phyloP scores from a whole-genome alignment of 2,113 vertebrate genomes.

The Pyxicephalus adspersus region DNA sequence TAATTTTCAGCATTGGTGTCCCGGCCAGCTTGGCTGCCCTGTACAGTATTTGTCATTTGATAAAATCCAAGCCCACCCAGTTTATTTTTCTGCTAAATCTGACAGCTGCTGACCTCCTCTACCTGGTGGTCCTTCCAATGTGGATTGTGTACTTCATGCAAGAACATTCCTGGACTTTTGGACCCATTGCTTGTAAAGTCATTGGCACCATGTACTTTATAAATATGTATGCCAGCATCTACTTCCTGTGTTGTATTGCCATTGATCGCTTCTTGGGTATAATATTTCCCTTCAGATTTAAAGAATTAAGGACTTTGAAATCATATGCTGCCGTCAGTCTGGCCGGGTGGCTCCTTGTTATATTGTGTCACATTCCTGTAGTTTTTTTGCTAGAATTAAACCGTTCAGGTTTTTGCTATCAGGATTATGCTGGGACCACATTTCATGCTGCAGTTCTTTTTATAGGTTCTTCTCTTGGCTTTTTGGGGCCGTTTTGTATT shows the following conservation, averaged over 20 bases:
- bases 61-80: constrained; percentile 30
- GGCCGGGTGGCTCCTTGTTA: background rate
- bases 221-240: background rate
- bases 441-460: background rate
- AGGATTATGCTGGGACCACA: background rate
- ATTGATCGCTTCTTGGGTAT: constrained; percentile 38
- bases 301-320: background rate
- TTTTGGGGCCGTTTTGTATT: constrained; percentile 38
- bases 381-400: background rate
- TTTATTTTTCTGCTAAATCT: constrained; percentile 32
- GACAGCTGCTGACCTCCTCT: constrained; percentile 32
- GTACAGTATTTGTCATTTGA: constrained; percentile 38
- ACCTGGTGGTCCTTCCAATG: accelerated
- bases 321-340: background rate
- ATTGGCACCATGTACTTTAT: background rate
- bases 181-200: background rate
- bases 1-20: background rate
- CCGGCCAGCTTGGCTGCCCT: constrained; percentile 57
- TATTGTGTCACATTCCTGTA: background rate
- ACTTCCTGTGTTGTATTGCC: constrained; percentile 5
- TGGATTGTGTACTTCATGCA: background rate
- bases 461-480: constrained; percentile 1
- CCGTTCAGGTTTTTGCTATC: background rate
- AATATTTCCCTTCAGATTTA: background rate
- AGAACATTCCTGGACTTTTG: accelerated